Evolutionary conservation across 2,113 vertebrate genomes (phyloP).

Genomic region (Hippocampus abdominalis): DNA sequence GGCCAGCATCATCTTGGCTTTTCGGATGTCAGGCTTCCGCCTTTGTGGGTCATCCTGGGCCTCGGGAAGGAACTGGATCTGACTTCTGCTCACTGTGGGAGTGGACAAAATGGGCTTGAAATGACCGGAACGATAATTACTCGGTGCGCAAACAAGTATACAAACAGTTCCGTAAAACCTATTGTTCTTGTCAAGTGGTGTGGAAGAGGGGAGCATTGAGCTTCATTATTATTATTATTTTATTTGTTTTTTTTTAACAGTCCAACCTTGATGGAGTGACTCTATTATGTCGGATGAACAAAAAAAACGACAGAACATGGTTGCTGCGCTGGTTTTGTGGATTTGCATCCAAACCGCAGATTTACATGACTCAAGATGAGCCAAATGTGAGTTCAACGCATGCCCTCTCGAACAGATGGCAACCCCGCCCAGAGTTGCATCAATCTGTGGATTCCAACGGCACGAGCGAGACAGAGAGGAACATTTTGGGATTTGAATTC

Average conservation of each 20-base stretch:
- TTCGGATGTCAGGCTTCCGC: constrained; percentile 91
- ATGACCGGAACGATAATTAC: not conserved
- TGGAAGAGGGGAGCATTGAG: not conserved
- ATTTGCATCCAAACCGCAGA: not conserved
- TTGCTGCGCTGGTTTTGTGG: not conserved
- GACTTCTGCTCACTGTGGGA: constrained; percentile 80
- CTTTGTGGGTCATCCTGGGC: constrained; percentile 97
- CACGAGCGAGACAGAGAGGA: too few species aligned
- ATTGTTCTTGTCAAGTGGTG: not conserved
- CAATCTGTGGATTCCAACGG: too few species aligned
- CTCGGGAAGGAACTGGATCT: constrained; percentile 97
- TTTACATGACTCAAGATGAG: not conserved
- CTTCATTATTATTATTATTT: not conserved
- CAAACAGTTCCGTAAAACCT: not conserved
- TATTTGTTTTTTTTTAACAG: not conserved
- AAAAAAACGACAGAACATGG: too few species aligned
- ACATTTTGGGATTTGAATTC: too few species aligned
- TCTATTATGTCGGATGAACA: too few species aligned
- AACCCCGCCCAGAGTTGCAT: too few species aligned
- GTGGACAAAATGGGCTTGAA: not conserved
- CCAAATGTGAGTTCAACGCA: too few species aligned
- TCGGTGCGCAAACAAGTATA: not conserved
- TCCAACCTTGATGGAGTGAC: too few species aligned
- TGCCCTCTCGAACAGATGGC: too few species aligned
- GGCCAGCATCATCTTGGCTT: constrained; percentile 90